phyloP scores from a whole-genome alignment of 30 jellyfish, hydroid and myxozoan genomes.

The Aurelia coerulea region DNA sequence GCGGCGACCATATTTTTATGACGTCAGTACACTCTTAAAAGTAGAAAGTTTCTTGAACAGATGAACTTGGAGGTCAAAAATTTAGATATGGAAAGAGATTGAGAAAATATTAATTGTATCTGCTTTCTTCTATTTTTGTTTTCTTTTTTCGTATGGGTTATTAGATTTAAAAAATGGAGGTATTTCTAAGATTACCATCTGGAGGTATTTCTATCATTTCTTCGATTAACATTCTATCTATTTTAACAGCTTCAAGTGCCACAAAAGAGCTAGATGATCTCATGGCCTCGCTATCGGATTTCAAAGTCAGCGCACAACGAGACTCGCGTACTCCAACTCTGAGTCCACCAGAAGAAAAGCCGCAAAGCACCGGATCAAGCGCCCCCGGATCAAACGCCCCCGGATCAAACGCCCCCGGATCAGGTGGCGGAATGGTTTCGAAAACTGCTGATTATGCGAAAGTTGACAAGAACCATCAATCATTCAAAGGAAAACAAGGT shows the following conservation, averaged over 20 bases:
- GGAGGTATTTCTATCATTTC: too few species aligned
- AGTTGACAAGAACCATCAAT: slow-evolving; percentile 73
- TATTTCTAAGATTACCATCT: too few species aligned
- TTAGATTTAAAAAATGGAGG: too few species aligned
- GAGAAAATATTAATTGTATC: too few species aligned
- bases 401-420: slow-evolving; percentile 4
- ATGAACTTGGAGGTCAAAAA: too few species aligned
- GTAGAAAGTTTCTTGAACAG: too few species aligned
- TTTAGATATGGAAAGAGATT: too few species aligned
- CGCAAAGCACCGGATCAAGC: background rate
- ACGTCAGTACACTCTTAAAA: too few species aligned
- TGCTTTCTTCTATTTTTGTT: too few species aligned
- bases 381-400: slow-evolving; percentile 18
- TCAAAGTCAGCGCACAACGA: slow-evolving; percentile 77
- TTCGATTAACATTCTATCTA: background rate
- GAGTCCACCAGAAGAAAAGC: slow-evolving; percentile 10
- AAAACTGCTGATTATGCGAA: slow-evolving; percentile 86
- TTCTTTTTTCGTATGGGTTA: too few species aligned
- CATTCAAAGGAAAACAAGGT: slow-evolving; percentile 69
- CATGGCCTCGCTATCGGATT: slow-evolving; percentile 98
- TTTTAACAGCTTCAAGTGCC: slow-evolving; percentile 91
- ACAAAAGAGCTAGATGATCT: slow-evolving; percentile 94
- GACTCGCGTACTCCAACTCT: slow-evolving; percentile 62
- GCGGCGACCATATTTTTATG: too few species aligned
- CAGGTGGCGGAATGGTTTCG: slow-evolving; percentile 58